phyloP scores from a whole-genome alignment of 1,140 invertebrate genomes.

The Schlechtendalia chinensis region DNA sequence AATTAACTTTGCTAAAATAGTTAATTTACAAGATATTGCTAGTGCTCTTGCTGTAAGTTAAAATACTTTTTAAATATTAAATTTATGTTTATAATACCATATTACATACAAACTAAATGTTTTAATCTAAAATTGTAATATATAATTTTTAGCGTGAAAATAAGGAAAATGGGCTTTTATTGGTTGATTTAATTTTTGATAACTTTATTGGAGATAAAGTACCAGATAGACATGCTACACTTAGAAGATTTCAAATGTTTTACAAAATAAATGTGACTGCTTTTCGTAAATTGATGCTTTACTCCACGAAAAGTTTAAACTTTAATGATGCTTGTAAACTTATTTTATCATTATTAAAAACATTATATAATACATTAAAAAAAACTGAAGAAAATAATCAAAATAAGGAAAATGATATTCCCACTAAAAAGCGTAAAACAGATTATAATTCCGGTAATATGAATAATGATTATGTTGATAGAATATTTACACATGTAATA shows the following conservation, averaged over 20 bases:
- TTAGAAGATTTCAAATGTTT: constrained; percentile 18
- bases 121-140: background rate
- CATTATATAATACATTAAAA: background rate
- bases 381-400: constrained; percentile 34
- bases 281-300: constrained; percentile 29
- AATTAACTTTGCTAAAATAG: constrained; percentile 27
- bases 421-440: background rate
- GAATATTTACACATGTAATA: background rate
- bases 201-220: constrained; percentile 38
- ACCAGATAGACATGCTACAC: background rate
- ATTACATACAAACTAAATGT: no score
- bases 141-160: constrained; percentile 22
- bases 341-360: constrained; percentile 40
- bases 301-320: constrained; percentile 19
- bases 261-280: constrained; percentile 23
- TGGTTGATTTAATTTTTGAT: constrained; percentile 42
- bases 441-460: constrained; percentile 1
- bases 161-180: constrained; percentile 20
- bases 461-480: background rate
- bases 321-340: constrained; percentile 30
- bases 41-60: constrained; percentile 40
- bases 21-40: constrained; percentile 31
- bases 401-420: constrained; percentile 24
- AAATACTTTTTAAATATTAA: background rate
- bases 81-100: background rate